Percentiles rank a stretch among this genome's conserved stretches.
phyloP scores from a whole-genome alignment of 23 tunicate species.

The Clavelina lepadiformis region DNA sequence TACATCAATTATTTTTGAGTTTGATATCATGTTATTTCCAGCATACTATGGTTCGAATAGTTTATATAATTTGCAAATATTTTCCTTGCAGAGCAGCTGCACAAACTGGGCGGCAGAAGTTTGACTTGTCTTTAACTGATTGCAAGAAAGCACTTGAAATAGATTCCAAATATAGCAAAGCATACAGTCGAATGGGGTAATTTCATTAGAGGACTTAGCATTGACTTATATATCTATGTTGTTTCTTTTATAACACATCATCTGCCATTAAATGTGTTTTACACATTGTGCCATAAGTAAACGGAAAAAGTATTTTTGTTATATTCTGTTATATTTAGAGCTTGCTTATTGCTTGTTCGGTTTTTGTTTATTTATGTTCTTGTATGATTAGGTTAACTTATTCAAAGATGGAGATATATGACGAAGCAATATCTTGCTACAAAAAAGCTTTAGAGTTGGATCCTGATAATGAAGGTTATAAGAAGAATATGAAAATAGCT shows the following conservation, averaged over 20 bases:
- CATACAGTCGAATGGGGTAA: slow-evolving; percentile 94
- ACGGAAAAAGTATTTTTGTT: no score
- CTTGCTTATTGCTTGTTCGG: not conserved
- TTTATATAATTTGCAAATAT: no score
- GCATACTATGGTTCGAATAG: not conserved
- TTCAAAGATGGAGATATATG: slow-evolving; percentile 86
- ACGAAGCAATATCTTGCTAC: slow-evolving; percentile 73
- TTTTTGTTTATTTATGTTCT: no score
- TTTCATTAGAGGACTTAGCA: no score
- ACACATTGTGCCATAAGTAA: no score
- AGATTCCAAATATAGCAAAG: slow-evolving; percentile 87
- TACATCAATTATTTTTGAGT: not conserved
- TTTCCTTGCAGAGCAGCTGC: slow-evolving; percentile 81
- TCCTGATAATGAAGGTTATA: slow-evolving; percentile 89
- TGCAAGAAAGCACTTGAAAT: slow-evolving; percentile 81
- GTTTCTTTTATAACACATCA: no score
- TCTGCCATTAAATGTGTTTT: no score
- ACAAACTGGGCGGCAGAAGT: slow-evolving; percentile 65
- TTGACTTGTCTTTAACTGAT: slow-evolving; percentile 63
- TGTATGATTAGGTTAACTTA: slow-evolving; percentile 59
- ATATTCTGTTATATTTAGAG: not conserved
- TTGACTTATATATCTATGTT: no score
- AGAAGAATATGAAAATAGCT: slow-evolving; percentile 79
- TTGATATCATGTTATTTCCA: not conserved
- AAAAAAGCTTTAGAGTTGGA: slow-evolving; percentile 81